These are phyloP conservation scores for Solenopsis invicta DNA, from an alignment of 1,140 invertebrate species.

Conservation along the genomic window DNA sequence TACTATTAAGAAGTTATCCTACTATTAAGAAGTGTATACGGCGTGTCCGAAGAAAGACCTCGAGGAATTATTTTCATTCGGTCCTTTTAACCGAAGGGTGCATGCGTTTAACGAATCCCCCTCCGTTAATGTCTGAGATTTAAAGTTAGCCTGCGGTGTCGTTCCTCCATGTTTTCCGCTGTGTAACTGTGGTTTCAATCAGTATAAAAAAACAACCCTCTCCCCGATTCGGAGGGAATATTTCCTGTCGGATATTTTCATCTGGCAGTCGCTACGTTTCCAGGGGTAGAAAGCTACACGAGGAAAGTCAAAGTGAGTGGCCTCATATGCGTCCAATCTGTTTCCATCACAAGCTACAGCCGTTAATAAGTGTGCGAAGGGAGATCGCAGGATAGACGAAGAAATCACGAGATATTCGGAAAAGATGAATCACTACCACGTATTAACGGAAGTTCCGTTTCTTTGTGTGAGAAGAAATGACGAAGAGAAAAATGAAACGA, in stretches of 20 bases:
- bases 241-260: slow-evolving; percentile 78
- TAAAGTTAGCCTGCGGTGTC: slow-evolving; percentile 31
- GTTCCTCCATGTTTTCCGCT: neutral
- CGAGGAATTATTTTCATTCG: slow-evolving; percentile 10
- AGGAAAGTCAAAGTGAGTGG: slow-evolving; percentile 67
- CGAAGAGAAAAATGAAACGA: neutral
- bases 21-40: neutral
- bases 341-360: slow-evolving; percentile 6
- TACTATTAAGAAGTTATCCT: neutral
- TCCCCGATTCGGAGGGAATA: slow-evolving; percentile 42
- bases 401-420: slow-evolving; percentile 1
- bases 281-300: slow-evolving; percentile 65
- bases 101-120: slow-evolving; percentile 29
- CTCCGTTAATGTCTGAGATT: slow-evolving; percentile 19
- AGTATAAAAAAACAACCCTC: slow-evolving; percentile 27
- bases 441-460: neutral
- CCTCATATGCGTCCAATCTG: slow-evolving; percentile 76
- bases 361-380: neutral
- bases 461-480: neutral
- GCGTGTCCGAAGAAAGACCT: neutral
- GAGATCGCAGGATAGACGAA: neutral
- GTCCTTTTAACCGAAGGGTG: slow-evolving; percentile 32
- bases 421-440: slow-evolving; percentile 39
- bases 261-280: slow-evolving; percentile 56
- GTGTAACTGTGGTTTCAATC: slow-evolving; percentile 41